Percentiles rank a stretch among this genome's conserved stretches.
Evolutionary conservation across 2,797 vertebrate species (phyloP).

Genomic region (Acropternis orthonyx): DNA sequence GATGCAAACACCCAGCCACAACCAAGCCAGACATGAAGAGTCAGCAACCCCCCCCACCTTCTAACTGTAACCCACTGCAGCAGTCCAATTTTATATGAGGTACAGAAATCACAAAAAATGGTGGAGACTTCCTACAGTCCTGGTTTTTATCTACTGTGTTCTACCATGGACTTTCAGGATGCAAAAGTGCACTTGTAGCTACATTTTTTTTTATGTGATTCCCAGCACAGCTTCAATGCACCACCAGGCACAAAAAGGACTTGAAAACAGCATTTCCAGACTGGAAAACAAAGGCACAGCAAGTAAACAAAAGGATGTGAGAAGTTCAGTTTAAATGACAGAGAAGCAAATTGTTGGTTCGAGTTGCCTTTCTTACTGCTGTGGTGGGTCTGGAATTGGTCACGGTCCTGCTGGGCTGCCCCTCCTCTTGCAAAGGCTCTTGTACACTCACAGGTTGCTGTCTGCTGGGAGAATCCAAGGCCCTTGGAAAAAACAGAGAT

Average conservation of each 20-base stretch:
- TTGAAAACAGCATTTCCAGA: constrained; percentile 3
- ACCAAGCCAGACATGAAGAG: background rate
- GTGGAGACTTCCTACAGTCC: background rate
- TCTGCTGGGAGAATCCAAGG: background rate
- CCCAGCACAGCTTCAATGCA: background rate
- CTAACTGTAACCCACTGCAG: background rate
- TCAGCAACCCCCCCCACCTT: rapidly evolving
- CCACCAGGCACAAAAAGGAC: background rate
- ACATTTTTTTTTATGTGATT: background rate
- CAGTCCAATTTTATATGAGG: background rate
- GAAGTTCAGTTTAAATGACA: constrained; percentile 39
- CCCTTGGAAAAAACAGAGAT: background rate
- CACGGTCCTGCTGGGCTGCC: background rate
- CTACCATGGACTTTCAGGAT: background rate
- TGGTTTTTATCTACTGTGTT: background rate
- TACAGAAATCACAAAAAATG: background rate
- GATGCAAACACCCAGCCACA: background rate
- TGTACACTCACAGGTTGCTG: background rate
- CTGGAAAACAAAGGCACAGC: constrained; percentile 47
- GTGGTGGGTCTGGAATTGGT: background rate
- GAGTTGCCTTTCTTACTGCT: background rate
- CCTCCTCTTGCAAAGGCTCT: background rate
- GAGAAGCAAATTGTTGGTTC: background rate
- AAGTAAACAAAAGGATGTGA: constrained; percentile 14
- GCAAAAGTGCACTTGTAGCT: background rate